Conservation (phyloP, 2,113 vertebrate genomes). For the Maccullochella peelii region DNA sequence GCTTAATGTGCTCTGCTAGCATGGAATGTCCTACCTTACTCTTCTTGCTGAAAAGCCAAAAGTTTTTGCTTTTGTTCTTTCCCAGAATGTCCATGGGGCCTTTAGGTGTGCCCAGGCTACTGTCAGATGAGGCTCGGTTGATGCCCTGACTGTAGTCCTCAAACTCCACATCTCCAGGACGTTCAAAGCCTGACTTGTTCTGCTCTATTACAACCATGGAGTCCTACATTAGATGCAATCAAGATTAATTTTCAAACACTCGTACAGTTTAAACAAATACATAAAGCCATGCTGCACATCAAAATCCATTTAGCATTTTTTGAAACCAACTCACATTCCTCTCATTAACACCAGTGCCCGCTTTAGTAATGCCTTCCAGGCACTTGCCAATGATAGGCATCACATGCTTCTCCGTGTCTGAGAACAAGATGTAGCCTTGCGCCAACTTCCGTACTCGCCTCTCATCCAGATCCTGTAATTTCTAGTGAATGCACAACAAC, state of each 20-base stretch:
- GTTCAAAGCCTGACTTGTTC: constrained; percentile 92
- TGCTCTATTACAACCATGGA: constrained; percentile 89
- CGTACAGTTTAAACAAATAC: constrained; percentile 3
- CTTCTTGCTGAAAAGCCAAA: constrained; percentile 92
- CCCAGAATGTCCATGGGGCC: constrained; percentile 84
- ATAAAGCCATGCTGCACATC: constrained; percentile 19
- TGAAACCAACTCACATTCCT: constrained; percentile 84
- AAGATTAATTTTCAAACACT: constrained; percentile 28
- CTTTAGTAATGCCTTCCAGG: constrained; percentile 91
- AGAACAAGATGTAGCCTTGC: constrained; percentile 87
- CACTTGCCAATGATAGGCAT: constrained; percentile 93
- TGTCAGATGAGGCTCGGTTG: constrained; percentile 89
- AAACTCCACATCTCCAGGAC: constrained; percentile 90
- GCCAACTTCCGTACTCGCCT: constrained; percentile 84
- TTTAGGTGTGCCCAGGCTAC: constrained; percentile 89
- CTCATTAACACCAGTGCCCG: constrained; percentile 86
- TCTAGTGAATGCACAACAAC: constrained; percentile 76
- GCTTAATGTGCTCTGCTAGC: neutral
- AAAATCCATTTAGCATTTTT: constrained; percentile 11
- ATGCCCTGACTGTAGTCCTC: constrained; percentile 94
- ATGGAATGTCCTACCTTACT: constrained; percentile 87
- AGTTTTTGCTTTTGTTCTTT: constrained; percentile 87
- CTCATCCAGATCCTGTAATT: constrained; percentile 92
- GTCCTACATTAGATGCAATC: constrained; percentile 80
- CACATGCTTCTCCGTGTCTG: constrained; percentile 89